A percentile compares a stretch with the other conserved stretches of the same genome.
Conservation (phyloP, 2,797 vertebrate genomes). For the Eremophila alpestris region DNA sequence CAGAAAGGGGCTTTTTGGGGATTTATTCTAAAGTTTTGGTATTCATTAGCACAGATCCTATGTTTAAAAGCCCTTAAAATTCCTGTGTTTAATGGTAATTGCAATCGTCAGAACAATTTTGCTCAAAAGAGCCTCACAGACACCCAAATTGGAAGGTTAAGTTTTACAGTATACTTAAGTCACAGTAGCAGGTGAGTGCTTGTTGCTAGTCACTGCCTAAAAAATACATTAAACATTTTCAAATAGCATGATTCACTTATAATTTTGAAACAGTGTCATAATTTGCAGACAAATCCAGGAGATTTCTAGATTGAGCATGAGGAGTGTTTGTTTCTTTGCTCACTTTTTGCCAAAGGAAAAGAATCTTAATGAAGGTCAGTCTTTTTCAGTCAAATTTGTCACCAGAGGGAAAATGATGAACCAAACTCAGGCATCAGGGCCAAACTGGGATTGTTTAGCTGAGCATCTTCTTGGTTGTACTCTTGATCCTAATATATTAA, state of each 20-base stretch:
- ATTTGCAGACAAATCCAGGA: not conserved
- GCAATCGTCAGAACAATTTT: not conserved
- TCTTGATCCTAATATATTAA: not conserved
- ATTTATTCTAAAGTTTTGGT: not conserved
- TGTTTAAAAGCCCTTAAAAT: not conserved
- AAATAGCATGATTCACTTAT: not conserved
- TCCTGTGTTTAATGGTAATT: not conserved
- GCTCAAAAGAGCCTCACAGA: not conserved
- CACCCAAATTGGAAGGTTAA: not conserved
- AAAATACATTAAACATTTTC: not conserved
- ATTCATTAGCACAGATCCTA: not conserved
- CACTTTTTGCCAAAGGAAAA: not conserved
- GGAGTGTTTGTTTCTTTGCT: not conserved
- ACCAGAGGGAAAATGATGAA: not conserved
- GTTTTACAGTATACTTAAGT: not conserved
- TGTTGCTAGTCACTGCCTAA: not conserved
- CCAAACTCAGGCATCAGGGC: not conserved
- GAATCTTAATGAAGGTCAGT: not conserved
- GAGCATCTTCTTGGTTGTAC: fast-evolving
- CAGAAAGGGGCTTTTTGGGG: not conserved
- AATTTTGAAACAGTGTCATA: not conserved
- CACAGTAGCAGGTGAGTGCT: not conserved
- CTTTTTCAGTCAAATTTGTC: not conserved
- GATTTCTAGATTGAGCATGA: not conserved
- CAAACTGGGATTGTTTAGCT: not conserved